Percentiles rank a stretch among this genome's conserved stretches.
Conservation (phyloP, 2,888 invertebrate species). For the Agriotes lineatus region DNA sequence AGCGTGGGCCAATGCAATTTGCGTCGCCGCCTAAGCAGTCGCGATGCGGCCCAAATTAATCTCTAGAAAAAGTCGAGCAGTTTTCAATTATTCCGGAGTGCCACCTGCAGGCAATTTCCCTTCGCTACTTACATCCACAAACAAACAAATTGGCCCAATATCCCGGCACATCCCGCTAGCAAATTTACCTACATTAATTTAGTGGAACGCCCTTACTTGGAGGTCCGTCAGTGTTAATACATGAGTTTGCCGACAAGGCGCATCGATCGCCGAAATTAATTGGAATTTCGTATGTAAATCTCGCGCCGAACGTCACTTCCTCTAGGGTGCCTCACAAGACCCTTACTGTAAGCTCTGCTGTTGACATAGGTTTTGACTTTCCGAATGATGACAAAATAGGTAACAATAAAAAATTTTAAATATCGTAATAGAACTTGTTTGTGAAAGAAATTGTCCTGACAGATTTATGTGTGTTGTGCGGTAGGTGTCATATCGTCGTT, state of each 20-base stretch:
- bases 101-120: slow-evolving; percentile 46
- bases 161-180: slow-evolving; percentile 49
- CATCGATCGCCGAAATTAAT: slow-evolving; percentile 48
- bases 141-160: slow-evolving; percentile 53
- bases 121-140: slow-evolving; percentile 50
- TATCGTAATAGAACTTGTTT: no score
- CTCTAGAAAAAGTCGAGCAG: slow-evolving; percentile 33
- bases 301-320: slow-evolving; percentile 32
- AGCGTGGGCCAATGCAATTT: no score
- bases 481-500: no score
- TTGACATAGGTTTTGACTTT: no score
- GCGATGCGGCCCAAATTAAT: no score
- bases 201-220: slow-evolving; percentile 47
- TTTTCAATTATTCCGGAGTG: slow-evolving; percentile 39
- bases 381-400: no score
- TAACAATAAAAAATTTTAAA: no score
- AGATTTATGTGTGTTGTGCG: no score
- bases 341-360: no score
- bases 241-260: slow-evolving; percentile 42
- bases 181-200: slow-evolving; percentile 55
- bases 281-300: slow-evolving; percentile 51
- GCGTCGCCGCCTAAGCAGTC: no score
- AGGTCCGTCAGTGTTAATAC: slow-evolving; percentile 44
- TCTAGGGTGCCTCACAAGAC: no score
- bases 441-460: no score